Conservation (phyloP, 35 echinoderm and acorn worm genomes). For the Amphiura filiformis region DNA sequence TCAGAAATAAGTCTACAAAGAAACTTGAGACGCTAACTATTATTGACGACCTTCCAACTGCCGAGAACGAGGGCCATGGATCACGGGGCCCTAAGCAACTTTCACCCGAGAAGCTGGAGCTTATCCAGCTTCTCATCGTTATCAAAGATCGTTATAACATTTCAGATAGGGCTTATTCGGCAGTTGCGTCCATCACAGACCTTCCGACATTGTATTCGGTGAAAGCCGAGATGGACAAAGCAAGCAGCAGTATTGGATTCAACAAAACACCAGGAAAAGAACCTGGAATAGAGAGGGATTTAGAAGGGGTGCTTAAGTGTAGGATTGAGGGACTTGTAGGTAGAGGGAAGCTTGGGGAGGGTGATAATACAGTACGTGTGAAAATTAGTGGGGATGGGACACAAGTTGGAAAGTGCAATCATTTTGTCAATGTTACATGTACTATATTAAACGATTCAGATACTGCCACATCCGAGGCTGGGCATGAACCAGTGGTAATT, state of each 20-base stretch:
- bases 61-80: not conserved
- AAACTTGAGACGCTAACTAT: not conserved
- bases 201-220: not conserved
- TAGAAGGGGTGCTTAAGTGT: not conserved
- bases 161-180: not conserved
- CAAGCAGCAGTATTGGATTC: not conserved
- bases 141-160: not conserved
- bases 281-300: not conserved
- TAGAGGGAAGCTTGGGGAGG: not conserved
- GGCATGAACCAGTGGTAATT: constrained; percentile 9
- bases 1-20: not conserved
- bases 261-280: not conserved
- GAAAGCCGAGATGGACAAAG: not conserved
- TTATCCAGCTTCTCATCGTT: not conserved
- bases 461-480: not conserved
- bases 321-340: not conserved
- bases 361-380: not conserved
- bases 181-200: not conserved
- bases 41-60: not conserved
- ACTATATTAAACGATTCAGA: not conserved
- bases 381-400: constrained; percentile 43
- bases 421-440: constrained; percentile 15
- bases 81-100: not conserved
- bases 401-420: constrained; percentile 14
- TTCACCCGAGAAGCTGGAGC: not conserved